These are phyloP conservation scores for Urophycis tenuis DNA, from an alignment of 2,797 vertebrate genomes.

Conservation along the genomic window DNA sequence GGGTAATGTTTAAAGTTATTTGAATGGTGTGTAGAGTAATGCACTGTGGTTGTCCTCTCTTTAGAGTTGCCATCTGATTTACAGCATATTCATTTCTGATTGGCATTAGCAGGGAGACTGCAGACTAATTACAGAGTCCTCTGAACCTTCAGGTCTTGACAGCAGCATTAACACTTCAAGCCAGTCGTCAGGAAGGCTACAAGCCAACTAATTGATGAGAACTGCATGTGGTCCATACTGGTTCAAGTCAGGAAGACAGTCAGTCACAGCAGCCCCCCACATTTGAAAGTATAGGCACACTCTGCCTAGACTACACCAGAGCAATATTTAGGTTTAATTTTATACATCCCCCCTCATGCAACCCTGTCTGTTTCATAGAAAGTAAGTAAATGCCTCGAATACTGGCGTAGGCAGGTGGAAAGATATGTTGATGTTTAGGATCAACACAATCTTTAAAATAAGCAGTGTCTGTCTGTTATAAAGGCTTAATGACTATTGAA, in stretches of 20 bases:
- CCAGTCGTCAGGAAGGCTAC: slow-evolving; percentile 47
- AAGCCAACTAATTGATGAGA: slow-evolving; percentile 53
- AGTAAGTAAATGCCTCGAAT: not conserved
- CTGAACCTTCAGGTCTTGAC: slow-evolving; percentile 58
- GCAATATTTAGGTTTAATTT: not conserved
- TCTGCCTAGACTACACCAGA: not conserved
- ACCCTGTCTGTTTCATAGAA: not conserved
- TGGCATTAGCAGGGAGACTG: slow-evolving; percentile 56
- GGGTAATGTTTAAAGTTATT: too few relatives aligned
- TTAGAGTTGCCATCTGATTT: slow-evolving; percentile 60
- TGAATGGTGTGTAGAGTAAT: slow-evolving; percentile 40
- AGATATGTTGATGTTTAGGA: not conserved
- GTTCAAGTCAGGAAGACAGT: slow-evolving; percentile 14
- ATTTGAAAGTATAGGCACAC: not conserved
- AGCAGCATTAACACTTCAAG: slow-evolving; percentile 57
- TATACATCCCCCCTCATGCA: not conserved
- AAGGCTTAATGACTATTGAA: not conserved
- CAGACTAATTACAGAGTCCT: slow-evolving; percentile 63
- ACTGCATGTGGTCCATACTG: slow-evolving; percentile 41
- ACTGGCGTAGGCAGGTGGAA: not conserved
- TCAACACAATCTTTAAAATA: not conserved
- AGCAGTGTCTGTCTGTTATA: not conserved
- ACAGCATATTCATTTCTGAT: slow-evolving; percentile 47
- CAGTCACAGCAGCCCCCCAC: not conserved
- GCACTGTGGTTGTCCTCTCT: slow-evolving; percentile 50